Evolutionary conservation across 2,113 vertebrate genomes (phyloP).

Genomic region (Nettapus auritus): DNA sequence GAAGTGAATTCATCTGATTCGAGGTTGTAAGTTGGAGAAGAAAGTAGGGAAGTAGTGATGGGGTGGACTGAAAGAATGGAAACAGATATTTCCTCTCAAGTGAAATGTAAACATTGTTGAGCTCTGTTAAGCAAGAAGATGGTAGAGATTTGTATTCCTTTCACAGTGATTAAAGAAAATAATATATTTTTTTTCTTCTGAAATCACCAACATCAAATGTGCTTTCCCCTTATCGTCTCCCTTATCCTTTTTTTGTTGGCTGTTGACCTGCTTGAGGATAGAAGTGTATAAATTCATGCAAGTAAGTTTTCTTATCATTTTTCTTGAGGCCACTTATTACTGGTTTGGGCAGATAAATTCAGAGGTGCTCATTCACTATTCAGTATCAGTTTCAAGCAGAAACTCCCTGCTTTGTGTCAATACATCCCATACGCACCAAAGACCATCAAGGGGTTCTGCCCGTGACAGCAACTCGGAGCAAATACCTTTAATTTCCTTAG

Average conservation of each 20-base stretch:
- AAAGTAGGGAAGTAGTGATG: conserved; percentile 23
- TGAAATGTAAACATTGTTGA: conserved; percentile 56
- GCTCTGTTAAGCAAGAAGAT: conserved; percentile 22
- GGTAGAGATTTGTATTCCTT: conserved; percentile 38
- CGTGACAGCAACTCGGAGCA: not conserved
- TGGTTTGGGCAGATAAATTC: conserved; percentile 3
- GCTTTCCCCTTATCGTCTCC: conserved; percentile 16
- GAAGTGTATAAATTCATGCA: not conserved
- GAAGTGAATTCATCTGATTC: conserved; percentile 17
- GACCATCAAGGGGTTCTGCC: not conserved
- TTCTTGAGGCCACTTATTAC: not conserved
- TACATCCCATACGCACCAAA: not conserved
- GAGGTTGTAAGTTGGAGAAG: not conserved
- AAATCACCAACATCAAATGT: conserved; percentile 3
- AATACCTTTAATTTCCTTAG: not conserved
- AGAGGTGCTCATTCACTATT: not conserved
- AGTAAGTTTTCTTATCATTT: not conserved
- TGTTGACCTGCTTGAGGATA: conserved; percentile 36
- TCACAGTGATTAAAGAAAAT: conserved; percentile 27
- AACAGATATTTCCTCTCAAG: conserved; percentile 12
- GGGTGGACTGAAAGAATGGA: conserved; percentile 23
- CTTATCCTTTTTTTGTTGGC: not conserved
- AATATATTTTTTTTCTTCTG: not conserved
- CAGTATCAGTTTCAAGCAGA: not conserved
- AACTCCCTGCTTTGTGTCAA: not conserved